phyloP scores from a whole-genome alignment of 2,113 vertebrate species.

The Charadrius vociferus region DNA sequence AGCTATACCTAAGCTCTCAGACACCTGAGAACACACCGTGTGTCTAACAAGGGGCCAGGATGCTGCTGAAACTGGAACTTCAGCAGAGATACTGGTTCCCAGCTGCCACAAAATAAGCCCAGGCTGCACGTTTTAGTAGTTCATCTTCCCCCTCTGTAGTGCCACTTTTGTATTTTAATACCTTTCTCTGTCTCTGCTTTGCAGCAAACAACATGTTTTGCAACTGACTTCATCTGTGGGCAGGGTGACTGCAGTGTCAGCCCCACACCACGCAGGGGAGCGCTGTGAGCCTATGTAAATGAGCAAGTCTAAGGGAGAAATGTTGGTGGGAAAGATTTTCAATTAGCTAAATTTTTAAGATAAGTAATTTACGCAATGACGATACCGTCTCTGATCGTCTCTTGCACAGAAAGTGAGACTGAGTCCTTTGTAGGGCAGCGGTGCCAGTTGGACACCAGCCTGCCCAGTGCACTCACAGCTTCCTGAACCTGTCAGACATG shows the following conservation, averaged over 20 bases:
- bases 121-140: neutral
- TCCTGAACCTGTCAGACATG: neutral
- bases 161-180: neutral
- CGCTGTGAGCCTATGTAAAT: neutral
- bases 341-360: neutral
- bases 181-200: neutral
- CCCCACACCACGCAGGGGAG: neutral
- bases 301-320: neutral
- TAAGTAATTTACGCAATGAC: neutral
- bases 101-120: neutral
- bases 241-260: neutral
- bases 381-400: neutral
- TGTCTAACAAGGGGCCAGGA: neutral
- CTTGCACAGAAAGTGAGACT: neutral
- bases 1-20: neutral
- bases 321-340: neutral
- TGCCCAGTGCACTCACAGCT: fast-evolving
- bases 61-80: neutral
- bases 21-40: neutral
- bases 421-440: neutral
- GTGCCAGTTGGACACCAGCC: neutral
- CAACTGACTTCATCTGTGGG: fast-evolving
- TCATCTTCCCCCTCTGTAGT: neutral
- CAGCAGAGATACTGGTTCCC: neutral
- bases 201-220: neutral